Conservation (phyloP, 2,888 invertebrate genomes). For the Hydropsyche betteni region DNA sequence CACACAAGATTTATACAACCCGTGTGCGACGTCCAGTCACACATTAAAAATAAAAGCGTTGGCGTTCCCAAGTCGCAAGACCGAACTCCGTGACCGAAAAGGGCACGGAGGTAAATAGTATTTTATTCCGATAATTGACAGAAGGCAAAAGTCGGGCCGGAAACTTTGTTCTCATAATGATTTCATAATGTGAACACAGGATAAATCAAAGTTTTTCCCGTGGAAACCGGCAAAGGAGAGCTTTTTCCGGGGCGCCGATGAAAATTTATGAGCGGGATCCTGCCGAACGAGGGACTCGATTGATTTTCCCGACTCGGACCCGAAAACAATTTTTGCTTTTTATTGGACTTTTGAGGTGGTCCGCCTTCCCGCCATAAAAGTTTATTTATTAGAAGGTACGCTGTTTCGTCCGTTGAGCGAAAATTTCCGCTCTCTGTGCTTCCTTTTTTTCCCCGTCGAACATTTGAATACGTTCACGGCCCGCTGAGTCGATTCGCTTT, state of each 20-base stretch:
- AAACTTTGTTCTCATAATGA: constrained; percentile 14
- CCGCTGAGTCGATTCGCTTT: too few species aligned
- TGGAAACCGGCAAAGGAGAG: neutral
- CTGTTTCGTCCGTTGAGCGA: constrained; percentile 30
- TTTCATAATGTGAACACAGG: constrained; percentile 16
- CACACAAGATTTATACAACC: too few species aligned
- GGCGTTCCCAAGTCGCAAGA: too few species aligned
- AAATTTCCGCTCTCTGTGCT: neutral
- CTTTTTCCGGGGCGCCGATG: constrained; percentile 22
- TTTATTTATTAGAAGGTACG: constrained; percentile 36
- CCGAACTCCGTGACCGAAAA: too few species aligned
- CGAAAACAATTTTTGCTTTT: constrained; percentile 38
- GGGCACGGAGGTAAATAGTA: too few species aligned
- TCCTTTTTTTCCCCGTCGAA: constrained; percentile 4
- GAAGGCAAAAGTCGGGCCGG: too few species aligned
- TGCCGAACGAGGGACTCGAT: constrained; percentile 29
- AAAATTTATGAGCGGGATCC: constrained; percentile 38
- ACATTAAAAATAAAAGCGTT: too few species aligned
- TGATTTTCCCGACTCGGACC: constrained; percentile 19
- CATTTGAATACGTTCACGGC: constrained; percentile 2
- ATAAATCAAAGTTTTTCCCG: constrained; percentile 26
- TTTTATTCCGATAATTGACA: too few species aligned
- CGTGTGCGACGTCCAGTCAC: too few species aligned
- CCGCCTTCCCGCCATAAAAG: constrained; percentile 14
- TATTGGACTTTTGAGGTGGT: constrained; percentile 39